phyloP scores from a whole-genome alignment of 2,888 invertebrate genomes.

The Protophormia terraenovae region DNA sequence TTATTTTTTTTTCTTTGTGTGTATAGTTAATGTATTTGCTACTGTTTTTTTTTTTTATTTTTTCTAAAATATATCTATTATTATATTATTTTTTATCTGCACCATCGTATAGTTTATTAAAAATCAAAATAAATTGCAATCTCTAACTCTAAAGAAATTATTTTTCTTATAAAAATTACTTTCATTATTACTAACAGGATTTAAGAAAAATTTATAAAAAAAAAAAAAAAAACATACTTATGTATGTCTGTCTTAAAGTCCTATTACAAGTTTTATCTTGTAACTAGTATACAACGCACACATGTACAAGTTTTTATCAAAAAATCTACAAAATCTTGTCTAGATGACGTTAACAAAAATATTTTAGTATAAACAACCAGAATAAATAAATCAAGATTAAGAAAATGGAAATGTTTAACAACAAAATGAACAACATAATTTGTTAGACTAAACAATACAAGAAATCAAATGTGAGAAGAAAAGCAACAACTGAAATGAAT shows the following conservation, averaged over 20 bases:
- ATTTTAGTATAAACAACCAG: background rate
- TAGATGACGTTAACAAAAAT: constrained; percentile 8
- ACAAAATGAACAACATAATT: background rate
- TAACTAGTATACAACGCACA: background rate
- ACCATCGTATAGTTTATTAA: too few relatives aligned
- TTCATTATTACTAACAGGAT: background rate
- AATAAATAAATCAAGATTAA: constrained; percentile 20
- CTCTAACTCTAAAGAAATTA: too few relatives aligned
- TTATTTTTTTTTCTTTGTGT: too few relatives aligned
- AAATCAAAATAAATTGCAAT: too few relatives aligned
- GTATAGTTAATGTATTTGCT: too few relatives aligned
- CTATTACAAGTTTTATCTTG: background rate
- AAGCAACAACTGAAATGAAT: background rate
- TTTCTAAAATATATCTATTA: too few relatives aligned
- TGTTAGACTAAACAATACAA: background rate
- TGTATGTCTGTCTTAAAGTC: background rate
- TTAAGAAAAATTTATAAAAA: background rate
- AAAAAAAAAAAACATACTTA: background rate
- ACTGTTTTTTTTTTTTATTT: too few relatives aligned
- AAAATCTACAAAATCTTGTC: background rate
- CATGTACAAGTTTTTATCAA: background rate
- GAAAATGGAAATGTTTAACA: background rate
- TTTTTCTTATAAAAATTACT: background rate
- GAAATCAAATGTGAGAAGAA: background rate
- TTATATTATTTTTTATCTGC: too few relatives aligned